Evolutionary conservation across 2,113 vertebrate genomes (phyloP), one percentile per base, ranked within the genome.

Genomic region (Empidonax traillii): DNA sequence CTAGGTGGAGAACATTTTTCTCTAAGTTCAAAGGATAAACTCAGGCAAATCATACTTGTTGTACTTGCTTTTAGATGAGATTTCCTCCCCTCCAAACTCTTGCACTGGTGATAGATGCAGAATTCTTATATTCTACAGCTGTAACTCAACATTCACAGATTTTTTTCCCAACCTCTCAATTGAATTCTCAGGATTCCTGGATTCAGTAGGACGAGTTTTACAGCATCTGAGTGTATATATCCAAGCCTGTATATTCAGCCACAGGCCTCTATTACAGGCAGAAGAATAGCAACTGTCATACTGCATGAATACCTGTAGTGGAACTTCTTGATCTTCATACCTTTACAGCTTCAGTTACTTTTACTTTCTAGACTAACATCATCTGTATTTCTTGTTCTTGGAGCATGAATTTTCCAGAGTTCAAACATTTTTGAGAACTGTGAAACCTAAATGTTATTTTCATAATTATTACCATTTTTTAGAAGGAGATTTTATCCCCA

Each of bases 21-120:
- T 84, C 22, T 21, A 65, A 88, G 94, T 88, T 95, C 67, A 93
- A 92, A 96, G 73, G 31, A 90, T 82, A 76, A 83, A 79, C 24
- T 67, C 62, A 92, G 76, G 87, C 81, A 89, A 83, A 89, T 79
- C 75, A 46, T 59, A 74, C 76, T 39, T 1, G 53, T 47, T 33
- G 59, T 73, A 85, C 66, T 51, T 83, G 90, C 58, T 93, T 27
- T 61, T 33, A 94, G 49, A 78, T 46, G 69, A 88, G 76, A 90
- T 76, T 58, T 41, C 22, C 56, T 71, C 35, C 30, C 67, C 22
- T 11, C 58, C 55, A 43, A 93, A 78, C 46, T 77, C 76, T 7
- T 52, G 52, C 68, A 65, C 21, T 44, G 62, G 75, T 83, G 67
- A 79, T 22, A 82, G 82, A 77, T 58, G 43, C 20, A 55, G 63